Base-by-base conservation (phyloP, 2,888 invertebrate species). In the Dichetophora obliterata region DNA sequence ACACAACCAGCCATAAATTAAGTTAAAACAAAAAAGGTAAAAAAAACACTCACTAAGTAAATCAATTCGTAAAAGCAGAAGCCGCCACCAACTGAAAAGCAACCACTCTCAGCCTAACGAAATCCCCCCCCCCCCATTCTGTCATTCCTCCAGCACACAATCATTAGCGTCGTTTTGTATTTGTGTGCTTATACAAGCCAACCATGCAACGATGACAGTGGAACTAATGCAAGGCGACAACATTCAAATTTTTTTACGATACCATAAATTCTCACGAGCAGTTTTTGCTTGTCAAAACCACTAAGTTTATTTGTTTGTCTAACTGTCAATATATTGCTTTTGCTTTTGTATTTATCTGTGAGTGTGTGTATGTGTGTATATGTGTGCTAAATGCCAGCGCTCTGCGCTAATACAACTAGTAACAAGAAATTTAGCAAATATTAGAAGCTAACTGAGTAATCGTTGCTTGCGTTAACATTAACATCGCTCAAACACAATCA, bases 371-470 rank as follows among this genome's bases (percentile, higher is more conserved):
- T 24, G 27, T 31, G 9, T n/a, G 24, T 27, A 31, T 19, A 16
- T 52, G 52, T 52, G 52, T 54, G 6, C 43, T 43, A 43, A 43
- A 43, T 43, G 43, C 11, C 43, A 43, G 11, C 14, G 43, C 14
- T 11, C 43, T 43, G 43, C 43, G 43, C 43, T 14, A 11, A 43
- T 43, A 11, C 43, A 43, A 43, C 43, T 43, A 6, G 54, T 9
- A 5, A 54, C 5, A n/a, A 54, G 19, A 63, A 63, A 61, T n/a
- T 31, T 14, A 27, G 63, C 34, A 31, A 31, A 24, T 31, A 31
- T 63, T 63, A 31, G 31, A 31, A 63, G 63, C 31, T 31, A 34
- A 31, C 63, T 63, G n/a, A n/a, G n/a, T n/a, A 63, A 63, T 63
- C 34, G 63, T 31, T 22, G 63, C n/a, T 63, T n/a, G 16, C 16